These are phyloP conservation scores for Hermaeophaga mercurialis DNA, from an alignment of 2,888 invertebrate species.

Conservation along the genomic window DNA sequence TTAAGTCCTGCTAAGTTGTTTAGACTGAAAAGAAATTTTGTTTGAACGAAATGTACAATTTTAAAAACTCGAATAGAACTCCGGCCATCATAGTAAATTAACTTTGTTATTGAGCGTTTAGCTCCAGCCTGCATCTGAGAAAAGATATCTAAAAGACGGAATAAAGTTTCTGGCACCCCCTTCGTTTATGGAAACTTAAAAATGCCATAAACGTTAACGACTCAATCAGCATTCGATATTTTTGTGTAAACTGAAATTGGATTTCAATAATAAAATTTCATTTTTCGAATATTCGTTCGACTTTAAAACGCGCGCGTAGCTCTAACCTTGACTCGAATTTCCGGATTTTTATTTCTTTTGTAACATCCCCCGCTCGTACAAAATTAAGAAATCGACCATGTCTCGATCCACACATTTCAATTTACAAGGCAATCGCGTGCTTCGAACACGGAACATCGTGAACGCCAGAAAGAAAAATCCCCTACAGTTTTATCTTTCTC, in stretches of 20 bases:
- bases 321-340: constrained; percentile 23
- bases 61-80: background rate
- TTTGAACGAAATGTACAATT: background rate
- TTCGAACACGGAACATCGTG: constrained; percentile 6
- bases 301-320: background rate
- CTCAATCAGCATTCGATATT: constrained; percentile 19
- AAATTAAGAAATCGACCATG: constrained; percentile 24
- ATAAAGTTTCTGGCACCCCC: background rate
- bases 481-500: background rate
- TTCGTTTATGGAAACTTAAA: background rate
- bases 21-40: background rate
- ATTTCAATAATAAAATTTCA: constrained; percentile 20
- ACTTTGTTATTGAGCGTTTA: background rate
- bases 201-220: constrained; percentile 17
- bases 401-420: constrained; percentile 26
- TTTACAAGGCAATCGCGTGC: constrained; percentile 25
- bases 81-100: background rate
- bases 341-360: constrained; percentile 22
- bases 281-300: constrained; percentile 13
- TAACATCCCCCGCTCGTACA: constrained; percentile 20
- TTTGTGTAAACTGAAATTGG: constrained; percentile 20
- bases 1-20: too few species aligned
- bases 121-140: background rate
- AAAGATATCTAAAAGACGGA: background rate
- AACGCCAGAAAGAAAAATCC: constrained; percentile 9